Base-by-base conservation (phyloP, 2,113 vertebrate genomes). In the Daboia siamensis region DNA sequence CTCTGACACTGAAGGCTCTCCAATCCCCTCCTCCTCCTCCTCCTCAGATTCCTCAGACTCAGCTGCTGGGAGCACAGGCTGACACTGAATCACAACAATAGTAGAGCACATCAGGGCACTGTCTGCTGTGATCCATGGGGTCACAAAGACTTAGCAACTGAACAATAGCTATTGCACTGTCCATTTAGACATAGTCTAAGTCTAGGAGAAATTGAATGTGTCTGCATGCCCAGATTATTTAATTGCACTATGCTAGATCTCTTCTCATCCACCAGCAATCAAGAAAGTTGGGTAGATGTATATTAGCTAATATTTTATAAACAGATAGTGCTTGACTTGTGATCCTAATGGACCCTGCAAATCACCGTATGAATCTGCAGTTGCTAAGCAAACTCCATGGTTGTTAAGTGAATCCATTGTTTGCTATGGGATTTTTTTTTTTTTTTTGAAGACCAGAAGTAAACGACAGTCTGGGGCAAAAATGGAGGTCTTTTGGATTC, bases 151-250 rank as follows among this genome's bases (percentile, higher is more conserved):
- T 15, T n/a, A n/a, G 29, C 29, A 69, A 64, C 11, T 61, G 24
- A 61, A 64, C 10, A 64, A 64, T 11, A 64, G 12, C 10, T 69
- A 90, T 94, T 95, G 64, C 90, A 69, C 95, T 90, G 93, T 95
- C 92, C 92, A 20, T 48, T 85, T 61, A 44, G 46, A 80, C 44
- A 44, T 90, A 44, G 21, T 86, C 15, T 20, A 86, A 64, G 56
- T 61, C 33, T 51, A 48, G 56, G 56, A 24, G 88, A 86, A 92
- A 90, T 26, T 52, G 46, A 88, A 57, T 44, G 85, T 52, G 74
- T 64, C 52, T 86, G 44, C 80, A 24, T n/a, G 56, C 6, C 20
- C 69, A 59, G 51, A 55, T 55, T 12, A 4, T 84, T 86, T 23
- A 39, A n/a, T 86, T 29, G 56, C 13, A 59, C 57, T 90, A 87